Evolutionary conservation across 2,888 invertebrate genomes (phyloP), one percentile per base, ranked within the genome.

Genomic region (Calliscelio sp.): DNA sequence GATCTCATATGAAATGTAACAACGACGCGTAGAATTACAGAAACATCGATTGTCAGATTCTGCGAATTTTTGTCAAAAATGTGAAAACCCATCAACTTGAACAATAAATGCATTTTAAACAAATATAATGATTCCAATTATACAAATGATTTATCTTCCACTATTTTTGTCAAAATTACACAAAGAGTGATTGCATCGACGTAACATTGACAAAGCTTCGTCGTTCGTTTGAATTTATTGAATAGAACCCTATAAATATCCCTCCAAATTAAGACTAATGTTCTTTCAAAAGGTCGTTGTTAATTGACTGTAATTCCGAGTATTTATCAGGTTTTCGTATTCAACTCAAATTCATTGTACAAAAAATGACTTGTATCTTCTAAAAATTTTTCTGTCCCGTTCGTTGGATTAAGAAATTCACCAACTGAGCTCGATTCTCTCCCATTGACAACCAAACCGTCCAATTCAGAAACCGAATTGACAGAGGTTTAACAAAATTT

Each of bases 381-480:
- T 46, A 14, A 24, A 28, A 53, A 25, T 32, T 20, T 32, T 0
- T 7, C 6, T 57, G 18, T 2, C 10, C 18, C 51, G 25, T 51
- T 78, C 78, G 70, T 78, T 78, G 70, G 61, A 78, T 70, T 78
- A 61, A 68, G 20, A 70, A 78, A 70, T 70, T 78, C 68, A 70
- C 61, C 78, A 78, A 59, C 38, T 61, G 70, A 78, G 78, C 70
- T 78, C 51, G 18, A 20, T 78, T 61, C 16, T 63, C 70, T 78
- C 41, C 59, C n/a, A 51, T 66, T n/a, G n/a, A 46, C 6, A 24
- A 4, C 16, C 22, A n/a, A 68, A 68, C 20, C 68, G 68, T 46
- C 49, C 25, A 44, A 2, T 63, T n/a, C n/a, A n/a, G n/a, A n/a
- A n/a, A n/a, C n/a, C n/a, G n/a, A n/a, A n/a, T n/a, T n/a, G n/a